Base-by-base conservation (phyloP, 2,113 vertebrate species). In the Protobothrops mucrosquamatus region DNA sequence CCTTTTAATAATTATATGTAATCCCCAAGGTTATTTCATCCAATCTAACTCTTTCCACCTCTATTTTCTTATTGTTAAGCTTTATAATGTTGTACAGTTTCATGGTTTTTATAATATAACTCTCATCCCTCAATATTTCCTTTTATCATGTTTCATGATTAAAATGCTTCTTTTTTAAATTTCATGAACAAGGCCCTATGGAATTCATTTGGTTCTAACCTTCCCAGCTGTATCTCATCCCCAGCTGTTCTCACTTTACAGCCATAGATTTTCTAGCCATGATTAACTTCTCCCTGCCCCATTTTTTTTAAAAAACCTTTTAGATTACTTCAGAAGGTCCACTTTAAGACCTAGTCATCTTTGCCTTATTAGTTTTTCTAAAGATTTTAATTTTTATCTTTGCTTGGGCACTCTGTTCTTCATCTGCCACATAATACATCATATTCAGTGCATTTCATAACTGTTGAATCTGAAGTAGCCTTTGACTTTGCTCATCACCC, bases 401-500 rank as follows among this genome's bases (percentile, higher is more conserved):
- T 91, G 81, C 89, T 61, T 0, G 0, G 86, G 22, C 69, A 69
- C 64, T 91, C 92, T 96, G 61, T 81, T 91, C 92, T 96, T 95
- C 86, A 88, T 54, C n/a, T 95, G 93, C 69, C 96, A 2, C 87
- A 51, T 87, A 93, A 87, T 24, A 81, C 93, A 93, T 92, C 91
- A 93, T 89, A 6, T 88, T 92, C 91, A n/a, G 91, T 93, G 93
- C 92, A 86, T 93, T 96, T 96, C 85, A 81, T 22, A 93, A n/a
- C 1, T 5, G 61, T 91, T 69, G 48, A 18, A 20, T 93, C 92
- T 74, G 74, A 26, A 95, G 89, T 88, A 94, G 93, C 91, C 96
- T 95, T 93, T 96, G 95, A 93, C 93, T 43, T 95, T 94, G 88
- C n/a, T 95, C 87, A 89, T 92, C 91, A 92, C 89, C 85, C 92